These are phyloP conservation scores for Ornithoptera alexandrae DNA, from an alignment of 2,888 invertebrate genomes.

Conservation along the genomic window DNA sequence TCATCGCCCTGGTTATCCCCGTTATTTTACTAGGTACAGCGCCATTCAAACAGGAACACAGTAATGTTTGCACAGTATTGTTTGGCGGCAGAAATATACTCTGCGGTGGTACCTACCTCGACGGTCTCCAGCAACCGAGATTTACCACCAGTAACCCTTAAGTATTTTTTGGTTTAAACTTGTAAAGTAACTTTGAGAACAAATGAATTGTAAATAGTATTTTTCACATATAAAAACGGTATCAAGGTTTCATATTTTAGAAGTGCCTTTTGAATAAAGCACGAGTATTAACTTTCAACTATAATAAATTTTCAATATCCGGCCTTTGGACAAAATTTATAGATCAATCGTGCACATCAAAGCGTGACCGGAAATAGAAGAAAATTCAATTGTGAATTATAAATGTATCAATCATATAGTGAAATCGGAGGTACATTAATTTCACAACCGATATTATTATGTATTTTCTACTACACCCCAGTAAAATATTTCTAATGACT, in stretches of 20 bases:
- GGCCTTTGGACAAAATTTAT: slow-evolving; percentile 11
- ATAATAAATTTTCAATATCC: slow-evolving; percentile 24
- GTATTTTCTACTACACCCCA: no score
- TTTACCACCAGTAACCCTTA: no score
- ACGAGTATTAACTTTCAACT: slow-evolving; percentile 17
- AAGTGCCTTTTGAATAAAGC: slow-evolving; percentile 7
- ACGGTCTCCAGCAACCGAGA: no score
- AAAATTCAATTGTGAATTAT: slow-evolving; percentile 22
- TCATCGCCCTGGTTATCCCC: no score
- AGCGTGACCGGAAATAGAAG: slow-evolving; percentile 23
- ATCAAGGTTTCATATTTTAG: not conserved
- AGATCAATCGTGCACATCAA: slow-evolving; percentile 11
- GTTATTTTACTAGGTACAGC: no score
- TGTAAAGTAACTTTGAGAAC: not conserved
- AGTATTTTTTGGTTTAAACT: not conserved
- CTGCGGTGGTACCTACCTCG: no score
- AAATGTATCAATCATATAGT: slow-evolving; percentile 17
- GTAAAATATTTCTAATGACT: no score
- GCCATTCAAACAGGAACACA: no score
- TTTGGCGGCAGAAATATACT: no score
- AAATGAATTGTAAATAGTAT: no score
- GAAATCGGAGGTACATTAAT: slow-evolving; percentile 6
- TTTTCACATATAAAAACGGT: not conserved
- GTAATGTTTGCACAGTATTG: no score
- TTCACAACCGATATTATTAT: not conserved